phyloP scores from a whole-genome alignment of 2,797 vertebrate species.

The Protonibea diacanthus region DNA sequence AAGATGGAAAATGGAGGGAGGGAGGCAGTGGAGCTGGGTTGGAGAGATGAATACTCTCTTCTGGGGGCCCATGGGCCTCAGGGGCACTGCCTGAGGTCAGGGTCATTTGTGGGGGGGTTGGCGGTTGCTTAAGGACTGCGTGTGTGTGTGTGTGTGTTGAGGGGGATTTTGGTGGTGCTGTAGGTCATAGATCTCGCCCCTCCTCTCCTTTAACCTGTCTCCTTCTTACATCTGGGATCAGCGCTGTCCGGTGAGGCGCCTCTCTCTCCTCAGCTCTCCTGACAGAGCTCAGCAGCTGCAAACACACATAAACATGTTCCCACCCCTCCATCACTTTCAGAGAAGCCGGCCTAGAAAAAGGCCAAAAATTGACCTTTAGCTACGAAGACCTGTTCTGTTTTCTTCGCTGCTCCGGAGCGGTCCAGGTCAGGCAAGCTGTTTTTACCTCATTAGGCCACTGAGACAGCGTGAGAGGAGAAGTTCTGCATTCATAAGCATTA shows the following conservation, averaged over 20 bases:
- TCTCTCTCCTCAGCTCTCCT: conserved; percentile 37
- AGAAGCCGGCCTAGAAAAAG: conserved; percentile 69
- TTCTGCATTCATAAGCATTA: conserved; percentile 17
- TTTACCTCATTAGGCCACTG: conserved; percentile 65
- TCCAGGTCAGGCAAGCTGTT: conserved; percentile 49
- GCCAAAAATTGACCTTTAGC: conserved; percentile 79
- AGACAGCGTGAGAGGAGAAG: conserved; percentile 18
- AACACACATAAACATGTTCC: conserved; percentile 44
- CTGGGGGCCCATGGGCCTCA: conserved; percentile 60
- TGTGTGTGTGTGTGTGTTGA: background rate
- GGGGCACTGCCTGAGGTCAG: conserved; percentile 66
- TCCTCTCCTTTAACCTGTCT: conserved; percentile 57
- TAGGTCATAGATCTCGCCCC: conserved; percentile 39
- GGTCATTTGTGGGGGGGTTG: conserved; percentile 9
- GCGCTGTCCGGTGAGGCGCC: conserved; percentile 24
- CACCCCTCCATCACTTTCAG: conserved; percentile 40
- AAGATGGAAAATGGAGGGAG: conserved; percentile 40
- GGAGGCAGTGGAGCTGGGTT: conserved; percentile 27
- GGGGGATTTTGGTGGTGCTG: conserved; percentile 29
- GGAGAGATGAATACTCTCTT: conserved; percentile 64
- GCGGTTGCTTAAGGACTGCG: background rate
- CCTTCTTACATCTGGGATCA: conserved; percentile 53
- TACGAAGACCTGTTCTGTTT: conserved; percentile 71
- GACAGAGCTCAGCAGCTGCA: conserved; percentile 65
- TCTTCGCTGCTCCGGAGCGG: conserved; percentile 7